Evolutionary conservation across 1,140 invertebrate genomes (phyloP).

Genomic region (Zaprionus africanus): DNA sequence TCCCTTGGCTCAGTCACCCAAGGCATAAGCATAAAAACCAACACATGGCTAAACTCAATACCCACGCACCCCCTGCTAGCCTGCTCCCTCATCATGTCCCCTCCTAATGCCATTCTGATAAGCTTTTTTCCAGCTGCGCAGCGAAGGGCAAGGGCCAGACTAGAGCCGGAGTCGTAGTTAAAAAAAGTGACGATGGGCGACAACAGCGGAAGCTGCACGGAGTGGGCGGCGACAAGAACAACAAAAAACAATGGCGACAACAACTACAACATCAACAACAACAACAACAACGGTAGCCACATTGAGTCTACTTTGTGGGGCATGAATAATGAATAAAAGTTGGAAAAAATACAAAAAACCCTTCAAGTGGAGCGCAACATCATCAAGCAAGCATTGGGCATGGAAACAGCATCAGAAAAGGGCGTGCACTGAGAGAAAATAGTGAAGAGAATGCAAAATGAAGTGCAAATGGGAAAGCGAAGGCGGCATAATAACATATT

Average conservation of each 20-base stretch:
- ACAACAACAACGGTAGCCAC: slow-evolving; percentile 27
- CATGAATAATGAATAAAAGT: slow-evolving; percentile 77
- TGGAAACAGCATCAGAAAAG: slow-evolving; percentile 14
- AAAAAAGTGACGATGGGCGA: slow-evolving; percentile 41
- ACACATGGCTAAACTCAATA: slow-evolving; percentile 36
- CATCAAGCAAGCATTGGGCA: slow-evolving; percentile 35
- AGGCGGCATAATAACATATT: no score
- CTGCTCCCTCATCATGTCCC: not conserved
- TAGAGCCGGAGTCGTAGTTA: slow-evolving; percentile 26
- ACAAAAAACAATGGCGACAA: slow-evolving; percentile 15
- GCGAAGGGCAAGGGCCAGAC: slow-evolving; percentile 63
- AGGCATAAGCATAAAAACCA: slow-evolving; percentile 27
- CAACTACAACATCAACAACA: slow-evolving; percentile 22
- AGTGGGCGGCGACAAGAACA: slow-evolving; percentile 26
- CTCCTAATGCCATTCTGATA: slow-evolving; percentile 52
- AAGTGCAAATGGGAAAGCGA: no score
- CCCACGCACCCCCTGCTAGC: not conserved
- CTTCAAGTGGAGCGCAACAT: slow-evolving; percentile 30
- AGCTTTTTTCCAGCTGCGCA: slow-evolving; percentile 28
- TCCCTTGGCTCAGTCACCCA: slow-evolving; percentile 8
- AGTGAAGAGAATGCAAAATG: no score
- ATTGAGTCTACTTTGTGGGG: slow-evolving; percentile 74
- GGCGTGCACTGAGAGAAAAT: slow-evolving; percentile 10
- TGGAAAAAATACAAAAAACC: slow-evolving; percentile 34
- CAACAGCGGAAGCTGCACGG: slow-evolving; percentile 16